Base-by-base conservation (phyloP, 2,113 vertebrate genomes). In the Lagopus leucura region DNA sequence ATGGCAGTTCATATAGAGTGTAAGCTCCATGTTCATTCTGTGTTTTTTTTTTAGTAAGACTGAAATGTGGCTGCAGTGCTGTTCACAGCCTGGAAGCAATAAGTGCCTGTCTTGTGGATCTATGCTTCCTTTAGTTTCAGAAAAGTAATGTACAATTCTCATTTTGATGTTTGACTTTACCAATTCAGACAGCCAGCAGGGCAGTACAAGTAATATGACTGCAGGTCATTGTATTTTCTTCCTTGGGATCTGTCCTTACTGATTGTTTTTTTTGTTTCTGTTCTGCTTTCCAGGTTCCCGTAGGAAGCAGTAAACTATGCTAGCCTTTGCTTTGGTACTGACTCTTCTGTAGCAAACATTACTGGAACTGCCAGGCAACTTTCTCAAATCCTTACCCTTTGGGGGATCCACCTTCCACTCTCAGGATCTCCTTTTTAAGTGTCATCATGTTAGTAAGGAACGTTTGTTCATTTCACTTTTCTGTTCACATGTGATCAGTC, bases 271-370 rank as follows among this genome's bases (percentile, higher is more conserved):
- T 90, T 92, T 30, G 28, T 92, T 38, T 82, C 78, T 87, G 22
- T 87, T 96, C 88, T 74, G 19, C 57, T 86, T 93, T 96, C 43
- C 77, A 98, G 98, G 98, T 95, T 97, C 95, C 95, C 96, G 87
- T 97, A 97, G 97, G 93, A 98, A 98, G 95, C 97, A 96, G 70
- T 98, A 97, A 97, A 74, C 83, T 83, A 19, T 86, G 52, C 75
- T 90, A 83, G 72, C 93, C 91, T 96, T 95, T 88, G 75, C 94
- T 93, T 96, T 96, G 96, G 94, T 96, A 96, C 34, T 90, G 96
- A 97, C 94, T 97, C 89, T 97, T 90, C 92, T 97, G 94, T 97
- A 97, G 97, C 96, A 96, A 77, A 86, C 71, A 42, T 94, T 96
- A 86, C 93, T 96, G 96, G 96, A 96, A 90, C 66, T 95, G 90